A percentile compares a stretch with the other conserved stretches of the same genome.
Evolutionary conservation across 2,888 invertebrate genomes (phyloP).

Genomic region (Apotomis turbidana): DNA sequence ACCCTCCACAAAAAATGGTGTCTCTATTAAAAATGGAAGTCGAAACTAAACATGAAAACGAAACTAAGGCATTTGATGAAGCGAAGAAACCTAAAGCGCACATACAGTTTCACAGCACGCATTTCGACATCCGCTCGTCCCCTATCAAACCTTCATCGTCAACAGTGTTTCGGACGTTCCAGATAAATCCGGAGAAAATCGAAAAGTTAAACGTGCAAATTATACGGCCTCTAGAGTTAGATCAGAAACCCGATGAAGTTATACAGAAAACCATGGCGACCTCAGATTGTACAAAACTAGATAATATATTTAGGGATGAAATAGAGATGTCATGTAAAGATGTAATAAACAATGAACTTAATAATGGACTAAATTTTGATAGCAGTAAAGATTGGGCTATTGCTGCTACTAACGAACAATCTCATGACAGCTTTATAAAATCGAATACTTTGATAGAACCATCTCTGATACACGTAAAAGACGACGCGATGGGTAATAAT

Average conservation of each 20-base stretch:
- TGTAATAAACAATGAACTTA: constrained; percentile 54
- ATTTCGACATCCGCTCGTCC: constrained; percentile 77
- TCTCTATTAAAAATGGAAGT: constrained; percentile 32
- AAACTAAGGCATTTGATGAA: constrained; percentile 32
- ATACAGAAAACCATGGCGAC: constrained; percentile 44
- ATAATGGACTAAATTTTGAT: constrained; percentile 52
- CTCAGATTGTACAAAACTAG: constrained; percentile 48
- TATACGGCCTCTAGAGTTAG: constrained; percentile 63
- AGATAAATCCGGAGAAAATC: constrained; percentile 71
- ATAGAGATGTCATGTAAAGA: constrained; percentile 60
- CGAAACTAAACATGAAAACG: constrained; percentile 41
- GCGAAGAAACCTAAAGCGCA: constrained; percentile 55
- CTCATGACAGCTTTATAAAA: constrained; percentile 64
- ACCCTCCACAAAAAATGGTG: constrained; percentile 36
- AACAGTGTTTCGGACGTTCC: constrained; percentile 72
- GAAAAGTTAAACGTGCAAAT: constrained; percentile 68
- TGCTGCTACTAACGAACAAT: constrained; percentile 57
- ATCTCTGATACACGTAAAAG: constrained; percentile 62
- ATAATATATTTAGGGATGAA: constrained; percentile 63
- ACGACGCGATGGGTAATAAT: constrained; percentile 48
- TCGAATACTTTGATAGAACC: constrained; percentile 64
- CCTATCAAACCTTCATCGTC: constrained; percentile 75
- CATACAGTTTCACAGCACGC: constrained; percentile 72
- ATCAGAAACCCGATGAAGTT: constrained; percentile 44
- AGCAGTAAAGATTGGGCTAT: constrained; percentile 63